Percentiles rank a stretch among this genome's conserved stretches.
Conservation (phyloP, 1,140 invertebrate genomes). For the Chironomus striatipennis region DNA sequence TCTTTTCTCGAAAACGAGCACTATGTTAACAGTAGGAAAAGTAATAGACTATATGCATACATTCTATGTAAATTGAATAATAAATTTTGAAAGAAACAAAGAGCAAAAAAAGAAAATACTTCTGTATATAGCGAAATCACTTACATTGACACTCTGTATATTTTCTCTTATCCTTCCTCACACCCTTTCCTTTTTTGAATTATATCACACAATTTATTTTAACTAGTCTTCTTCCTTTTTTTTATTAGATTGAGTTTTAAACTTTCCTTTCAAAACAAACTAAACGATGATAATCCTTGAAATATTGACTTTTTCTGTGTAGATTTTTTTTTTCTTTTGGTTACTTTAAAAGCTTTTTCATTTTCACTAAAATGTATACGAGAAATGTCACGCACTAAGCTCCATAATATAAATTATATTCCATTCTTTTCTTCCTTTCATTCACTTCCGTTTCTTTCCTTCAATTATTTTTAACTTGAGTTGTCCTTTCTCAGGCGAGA, state of each 20-base stretch:
- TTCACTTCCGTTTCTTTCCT: background rate
- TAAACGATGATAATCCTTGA: background rate
- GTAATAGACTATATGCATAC: too few species aligned
- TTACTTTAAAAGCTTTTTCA: background rate
- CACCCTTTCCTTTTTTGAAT: background rate
- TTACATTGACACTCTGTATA: background rate
- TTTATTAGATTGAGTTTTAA: background rate
- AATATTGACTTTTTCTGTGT: background rate
- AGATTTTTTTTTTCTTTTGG: background rate
- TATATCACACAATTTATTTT: background rate
- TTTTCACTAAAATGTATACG: background rate
- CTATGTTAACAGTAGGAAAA: too few species aligned
- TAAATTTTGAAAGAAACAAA: background rate
- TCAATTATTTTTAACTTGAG: background rate
- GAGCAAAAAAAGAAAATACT: background rate
- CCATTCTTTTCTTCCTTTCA: background rate
- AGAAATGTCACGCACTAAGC: slow-evolving; percentile 12
- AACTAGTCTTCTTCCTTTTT: background rate
- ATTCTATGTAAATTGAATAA: background rate
- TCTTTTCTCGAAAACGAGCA: too few species aligned
- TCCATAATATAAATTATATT: slow-evolving; percentile 4
- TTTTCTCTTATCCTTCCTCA: background rate
- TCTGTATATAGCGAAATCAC: background rate
- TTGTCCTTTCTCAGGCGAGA: background rate
- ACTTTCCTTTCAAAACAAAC: background rate